Evolutionary conservation across 2,113 vertebrate species (phyloP), one percentile per base, ranked within the genome.

Genomic region (Leuciscus idus): DNA sequence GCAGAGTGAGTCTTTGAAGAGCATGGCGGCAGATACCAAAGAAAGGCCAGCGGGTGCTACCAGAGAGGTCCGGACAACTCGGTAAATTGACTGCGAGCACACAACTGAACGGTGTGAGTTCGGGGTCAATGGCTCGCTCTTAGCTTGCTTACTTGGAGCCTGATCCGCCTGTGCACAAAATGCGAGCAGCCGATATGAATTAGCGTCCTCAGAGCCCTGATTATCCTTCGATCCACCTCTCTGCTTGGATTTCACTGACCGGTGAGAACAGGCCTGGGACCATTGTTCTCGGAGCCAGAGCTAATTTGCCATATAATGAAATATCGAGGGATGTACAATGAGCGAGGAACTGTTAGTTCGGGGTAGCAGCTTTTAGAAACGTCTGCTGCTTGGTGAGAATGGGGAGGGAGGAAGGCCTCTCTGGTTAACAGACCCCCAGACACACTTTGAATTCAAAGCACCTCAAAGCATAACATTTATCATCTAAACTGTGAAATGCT

Each of bases 271-370:
- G 21, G 76, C 87, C 36, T 57, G 5, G 79, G 76, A 83, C 74
- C 33, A 15, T 88, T 83, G 92, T 75, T 91, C 70, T 78, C 61
- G 78, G 74, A 84, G 88, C 85, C 89, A 75, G 84, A 89, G 57
- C 90, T 92, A 92, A 94, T 89, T 88, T 75, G 80, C 68, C 88
- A 86, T 91, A 88, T 92, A 94, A 93, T 93, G 90, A 91, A 93
- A 92, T 77, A 89, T 85, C 84, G 89, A 87, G 86, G 64, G 73
- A 87, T 83, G 84, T 33, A 28, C 46, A 21, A 46, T 86, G 64
- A 70, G 76, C 90, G 81, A 79, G 88, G 84, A 75, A 68, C 86
- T 89, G 89, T 88, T 84, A 6, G 62, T 77, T 28, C 50, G 88
- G 88, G 89, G 90, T 79, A 89, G 91, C 26, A 64, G 74, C 26